Evolutionary conservation across 2,797 vertebrate genomes (phyloP).

Genomic region (Centropyge bicolor): DNA sequence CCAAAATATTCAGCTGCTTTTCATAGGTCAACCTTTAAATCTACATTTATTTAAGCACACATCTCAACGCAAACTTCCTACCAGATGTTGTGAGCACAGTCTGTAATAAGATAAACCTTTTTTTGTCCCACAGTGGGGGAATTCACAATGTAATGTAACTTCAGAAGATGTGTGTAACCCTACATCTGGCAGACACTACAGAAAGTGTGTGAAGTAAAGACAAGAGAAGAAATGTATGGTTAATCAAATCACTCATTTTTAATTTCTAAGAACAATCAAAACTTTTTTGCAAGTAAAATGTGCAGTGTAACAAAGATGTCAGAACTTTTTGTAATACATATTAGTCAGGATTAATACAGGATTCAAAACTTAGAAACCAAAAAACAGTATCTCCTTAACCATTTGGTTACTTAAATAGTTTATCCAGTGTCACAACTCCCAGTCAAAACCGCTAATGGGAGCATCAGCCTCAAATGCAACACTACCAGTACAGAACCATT

Average conservation of each 20-base stretch:
- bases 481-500: neutral
- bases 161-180: neutral
- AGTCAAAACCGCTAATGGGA: neutral
- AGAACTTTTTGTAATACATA: no score
- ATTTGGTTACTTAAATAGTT: neutral
- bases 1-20: neutral
- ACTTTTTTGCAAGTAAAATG: neutral
- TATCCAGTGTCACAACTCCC: neutral
- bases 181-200: neutral
- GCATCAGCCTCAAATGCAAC: neutral
- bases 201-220: neutral
- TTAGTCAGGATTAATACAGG: neutral
- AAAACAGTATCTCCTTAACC: neutral
- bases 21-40: neutral
- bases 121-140: no score
- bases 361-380: neutral
- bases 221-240: neutral
- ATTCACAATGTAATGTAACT: no score
- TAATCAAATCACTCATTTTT: neutral
- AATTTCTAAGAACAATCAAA: neutral
- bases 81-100: neutral
- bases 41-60: neutral
- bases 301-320: neutral
- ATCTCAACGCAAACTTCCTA: neutral
- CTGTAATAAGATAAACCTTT: no score